phyloP scores from a whole-genome alignment of 2,113 vertebrate species.

The Erpornis zantholeuca region DNA sequence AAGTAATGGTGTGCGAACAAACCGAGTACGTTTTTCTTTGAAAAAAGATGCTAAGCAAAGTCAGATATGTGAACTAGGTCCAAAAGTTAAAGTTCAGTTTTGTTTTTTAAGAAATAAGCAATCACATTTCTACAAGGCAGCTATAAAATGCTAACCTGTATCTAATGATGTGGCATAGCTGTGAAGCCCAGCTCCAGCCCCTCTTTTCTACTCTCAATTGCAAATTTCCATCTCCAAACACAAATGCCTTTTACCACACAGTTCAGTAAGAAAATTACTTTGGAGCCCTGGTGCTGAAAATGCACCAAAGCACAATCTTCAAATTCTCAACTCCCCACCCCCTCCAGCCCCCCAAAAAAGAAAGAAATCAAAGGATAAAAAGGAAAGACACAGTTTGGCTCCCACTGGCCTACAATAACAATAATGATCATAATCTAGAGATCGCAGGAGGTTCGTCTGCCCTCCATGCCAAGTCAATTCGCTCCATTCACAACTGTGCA shows the following conservation, averaged over 20 bases:
- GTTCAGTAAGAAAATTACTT: conserved; percentile 1
- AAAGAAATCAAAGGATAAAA: neutral
- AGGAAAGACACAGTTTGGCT: neutral
- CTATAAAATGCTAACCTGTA: neutral
- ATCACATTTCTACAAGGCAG: neutral
- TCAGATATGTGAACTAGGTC: neutral
- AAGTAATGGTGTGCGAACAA: neutral
- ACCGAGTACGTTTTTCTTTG: neutral
- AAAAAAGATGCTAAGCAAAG: neutral
- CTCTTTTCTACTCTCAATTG: neutral
- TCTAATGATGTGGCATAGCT: neutral
- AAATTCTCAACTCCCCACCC: neutral
- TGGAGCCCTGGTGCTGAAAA: conserved; percentile 12
- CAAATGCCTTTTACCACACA: neutral
- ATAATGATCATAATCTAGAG: neutral
- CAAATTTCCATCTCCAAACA: neutral
- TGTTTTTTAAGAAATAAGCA: neutral
- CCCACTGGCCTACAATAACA: neutral
- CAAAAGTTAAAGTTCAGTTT: neutral
- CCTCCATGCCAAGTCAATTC: neutral
- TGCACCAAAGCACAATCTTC: neutral
- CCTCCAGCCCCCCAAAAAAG: neutral
- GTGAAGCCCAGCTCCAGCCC: neutral
- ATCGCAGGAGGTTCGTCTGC: neutral
- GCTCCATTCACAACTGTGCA: neutral